These are phyloP conservation scores for Aphaenogaster floridana DNA, from an alignment of 1,140 invertebrate species.

Conservation along the genomic window DNA sequence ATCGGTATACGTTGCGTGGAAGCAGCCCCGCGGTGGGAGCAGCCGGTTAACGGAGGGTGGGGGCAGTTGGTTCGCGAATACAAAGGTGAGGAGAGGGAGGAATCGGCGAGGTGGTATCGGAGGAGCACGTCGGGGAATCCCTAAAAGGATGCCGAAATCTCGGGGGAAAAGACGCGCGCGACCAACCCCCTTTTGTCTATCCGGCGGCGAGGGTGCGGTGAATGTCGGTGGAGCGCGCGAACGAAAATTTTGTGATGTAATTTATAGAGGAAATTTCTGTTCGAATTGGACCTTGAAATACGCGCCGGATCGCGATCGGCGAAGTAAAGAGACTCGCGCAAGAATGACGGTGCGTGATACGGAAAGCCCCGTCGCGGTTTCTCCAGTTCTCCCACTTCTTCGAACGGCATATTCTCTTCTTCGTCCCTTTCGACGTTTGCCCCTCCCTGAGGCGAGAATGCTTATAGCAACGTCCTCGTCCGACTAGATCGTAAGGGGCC, in stretches of 20 bases:
- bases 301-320: slow-evolving; percentile 23
- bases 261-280: background rate
- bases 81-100: background rate
- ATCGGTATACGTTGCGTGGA: slow-evolving; percentile 39
- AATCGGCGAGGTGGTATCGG: slow-evolving; percentile 29
- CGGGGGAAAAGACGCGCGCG: background rate
- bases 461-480: slow-evolving; percentile 25
- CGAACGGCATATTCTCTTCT: slow-evolving; percentile 30
- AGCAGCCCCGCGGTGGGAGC: slow-evolving; percentile 29
- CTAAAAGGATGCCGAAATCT: background rate
- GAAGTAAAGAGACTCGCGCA: slow-evolving; percentile 68
- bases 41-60: slow-evolving; percentile 21
- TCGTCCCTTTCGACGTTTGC: slow-evolving; percentile 62
- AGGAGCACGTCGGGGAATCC: background rate
- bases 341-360: slow-evolving; percentile 74
- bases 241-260: background rate
- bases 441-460: background rate
- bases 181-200: background rate
- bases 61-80: slow-evolving; percentile 1
- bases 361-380: slow-evolving; percentile 58
- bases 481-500: slow-evolving; percentile 2
- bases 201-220: background rate
- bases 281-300: slow-evolving; percentile 2
- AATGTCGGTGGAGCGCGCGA: background rate
- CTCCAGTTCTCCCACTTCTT: slow-evolving; percentile 59